These are phyloP conservation scores for Noctuana brunneofusca DNA, from an alignment of 2,888 invertebrate species.

Conservation along the genomic window DNA sequence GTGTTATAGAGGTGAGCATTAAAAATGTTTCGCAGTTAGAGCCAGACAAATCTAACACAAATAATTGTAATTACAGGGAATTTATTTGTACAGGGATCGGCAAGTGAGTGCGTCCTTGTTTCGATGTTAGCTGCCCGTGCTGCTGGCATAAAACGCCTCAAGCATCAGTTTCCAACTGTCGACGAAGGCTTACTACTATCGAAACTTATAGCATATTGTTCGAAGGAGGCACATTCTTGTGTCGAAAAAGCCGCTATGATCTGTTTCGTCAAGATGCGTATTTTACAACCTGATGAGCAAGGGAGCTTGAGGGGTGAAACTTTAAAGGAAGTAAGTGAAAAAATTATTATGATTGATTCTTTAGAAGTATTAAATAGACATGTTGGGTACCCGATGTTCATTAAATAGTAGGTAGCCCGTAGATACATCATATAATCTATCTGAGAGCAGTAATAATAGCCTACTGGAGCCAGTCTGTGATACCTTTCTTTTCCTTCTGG, in stretches of 20 bases:
- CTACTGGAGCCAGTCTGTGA: no score
- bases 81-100: constrained; percentile 88
- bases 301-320: constrained; percentile 91
- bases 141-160: constrained; percentile 92
- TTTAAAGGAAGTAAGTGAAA: constrained; percentile 87
- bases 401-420: no score
- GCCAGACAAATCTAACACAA: not conserved
- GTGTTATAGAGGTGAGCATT: constrained; percentile 93
- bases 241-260: constrained; percentile 98
- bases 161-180: constrained; percentile 91
- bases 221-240: constrained; percentile 95
- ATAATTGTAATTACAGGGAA: not conserved
- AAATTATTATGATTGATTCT: not conserved
- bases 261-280: constrained; percentile 93
- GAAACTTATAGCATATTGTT: constrained; percentile 96
- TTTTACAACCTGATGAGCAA: constrained; percentile 93
- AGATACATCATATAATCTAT: no score
- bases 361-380: not conserved
- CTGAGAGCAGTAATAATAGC: no score
- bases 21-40: not conserved
- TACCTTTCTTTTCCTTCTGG: no score
- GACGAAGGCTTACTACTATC: constrained; percentile 95
- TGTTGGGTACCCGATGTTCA: no score
- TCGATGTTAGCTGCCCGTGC: constrained; percentile 96
- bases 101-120: constrained; percentile 97